phyloP scores from a whole-genome alignment of 2,797 vertebrate species.

The Champsocephalus gunnari region DNA sequence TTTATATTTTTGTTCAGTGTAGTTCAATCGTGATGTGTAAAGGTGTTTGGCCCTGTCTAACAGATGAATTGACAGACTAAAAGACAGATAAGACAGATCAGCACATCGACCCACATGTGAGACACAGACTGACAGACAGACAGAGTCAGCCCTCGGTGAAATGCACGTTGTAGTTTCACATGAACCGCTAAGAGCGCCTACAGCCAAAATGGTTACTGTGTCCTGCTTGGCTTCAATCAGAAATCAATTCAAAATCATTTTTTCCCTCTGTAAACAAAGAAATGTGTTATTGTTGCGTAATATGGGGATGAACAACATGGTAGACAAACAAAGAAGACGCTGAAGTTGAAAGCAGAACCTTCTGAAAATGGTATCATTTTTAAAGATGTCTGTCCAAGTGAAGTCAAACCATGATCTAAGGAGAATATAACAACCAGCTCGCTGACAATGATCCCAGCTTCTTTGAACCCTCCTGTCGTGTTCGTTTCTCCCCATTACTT shows the following conservation, averaged over 20 bases:
- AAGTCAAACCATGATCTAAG: conserved; percentile 14
- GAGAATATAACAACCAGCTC: background rate
- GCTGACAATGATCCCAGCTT: conserved; percentile 5
- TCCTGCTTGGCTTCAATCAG: conserved; percentile 10
- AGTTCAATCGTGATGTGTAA: conserved; percentile 57
- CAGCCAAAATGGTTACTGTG: conserved; percentile 41
- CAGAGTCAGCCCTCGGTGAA: conserved; percentile 91
- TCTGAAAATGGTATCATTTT: background rate
- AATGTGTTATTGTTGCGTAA: conserved; percentile 31
- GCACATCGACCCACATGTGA: conserved; percentile 71
- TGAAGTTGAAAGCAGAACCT: conserved; percentile 14
- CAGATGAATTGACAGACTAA: conserved; percentile 63
- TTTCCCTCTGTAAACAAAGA: conserved; percentile 47
- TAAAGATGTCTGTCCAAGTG: background rate
- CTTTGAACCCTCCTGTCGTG: background rate
- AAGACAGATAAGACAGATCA: conserved; percentile 62
- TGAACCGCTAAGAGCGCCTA: conserved; percentile 83
- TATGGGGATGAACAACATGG: conserved; percentile 14
- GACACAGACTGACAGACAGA: conserved; percentile 84
- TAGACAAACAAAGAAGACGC: conserved; percentile 15
- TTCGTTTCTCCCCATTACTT: too few species aligned
- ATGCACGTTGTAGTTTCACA: conserved; percentile 99
- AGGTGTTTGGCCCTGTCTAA: conserved; percentile 50
- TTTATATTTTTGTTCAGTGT: too few species aligned
- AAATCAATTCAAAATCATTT: conserved; percentile 16